Base-by-base conservation (phyloP, 2,113 vertebrate genomes). In the Anser cygnoides region DNA sequence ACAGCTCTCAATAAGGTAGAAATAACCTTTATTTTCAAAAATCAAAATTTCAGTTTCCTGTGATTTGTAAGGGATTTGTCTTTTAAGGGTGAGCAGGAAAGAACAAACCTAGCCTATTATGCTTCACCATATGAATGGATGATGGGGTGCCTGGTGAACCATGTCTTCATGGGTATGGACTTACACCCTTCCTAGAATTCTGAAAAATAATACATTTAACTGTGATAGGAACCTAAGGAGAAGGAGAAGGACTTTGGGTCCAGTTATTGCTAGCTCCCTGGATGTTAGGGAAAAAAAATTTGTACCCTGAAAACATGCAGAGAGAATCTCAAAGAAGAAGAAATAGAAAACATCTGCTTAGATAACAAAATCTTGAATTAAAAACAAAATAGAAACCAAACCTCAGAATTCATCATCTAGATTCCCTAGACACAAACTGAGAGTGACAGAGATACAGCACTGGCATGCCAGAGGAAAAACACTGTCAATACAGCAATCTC, bases 281-380 rank as follows among this genome's bases (percentile, higher is more conserved):
- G 19, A 35, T 28, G 3, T 33, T 70, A 25, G 2, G 12, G 6
- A 28, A 62, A 54, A 65, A 65, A 5, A 0, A 1, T 43, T 66
- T 84, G 8, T 58, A 17, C 18, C 16, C 11, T 67, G 46, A 59
- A 4, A 81, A 29, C 8, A 4, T 8, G 8, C 7, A 81, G n/a
- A 54, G 35, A 65, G 13, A 80, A 72, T 2, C 14, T 22, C 19
- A 81, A 86, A 83, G n/a, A 6, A 67, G 62, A 70, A 72, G 22
- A 70, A 76, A 65, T 6, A 62, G 11, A 50, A 35, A 21, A 81
- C 55, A 13, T 31, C 11, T 63, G 6, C 63, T 67, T 43, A 83
- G 28, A 31, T 14, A 82, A 39, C 7, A 70, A 8, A 44, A 22
- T 37, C 22, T 57, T 76, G 46, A 83, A 49, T 11, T 73, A 23